A percentile compares a stretch with the other conserved stretches of the same genome.
phyloP scores from a whole-genome alignment of 2,113 vertebrate genomes.

The Chionomys nivalis region DNA sequence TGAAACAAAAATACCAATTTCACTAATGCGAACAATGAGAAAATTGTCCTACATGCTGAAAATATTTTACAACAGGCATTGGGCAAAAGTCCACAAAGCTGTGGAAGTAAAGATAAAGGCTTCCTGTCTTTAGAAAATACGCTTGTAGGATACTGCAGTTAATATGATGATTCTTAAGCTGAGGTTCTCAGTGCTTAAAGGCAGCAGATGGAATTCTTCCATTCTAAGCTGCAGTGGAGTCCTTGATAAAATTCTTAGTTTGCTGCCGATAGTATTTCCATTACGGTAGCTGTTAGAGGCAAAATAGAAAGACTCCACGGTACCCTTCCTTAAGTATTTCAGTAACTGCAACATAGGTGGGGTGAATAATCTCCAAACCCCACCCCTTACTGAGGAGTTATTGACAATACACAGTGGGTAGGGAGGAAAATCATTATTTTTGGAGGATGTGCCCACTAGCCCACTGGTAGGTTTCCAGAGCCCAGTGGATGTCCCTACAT shows the following conservation, averaged over 20 bases:
- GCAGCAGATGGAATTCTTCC: neutral
- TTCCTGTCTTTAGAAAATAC: slow-evolving; percentile 28
- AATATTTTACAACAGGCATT: slow-evolving; percentile 20
- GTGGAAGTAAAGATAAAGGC: neutral
- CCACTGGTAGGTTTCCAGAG: neutral
- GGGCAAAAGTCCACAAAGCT: neutral
- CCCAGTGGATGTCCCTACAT: neutral
- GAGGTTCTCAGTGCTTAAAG: neutral
- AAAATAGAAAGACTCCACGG: slow-evolving; percentile 38
- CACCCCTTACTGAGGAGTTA: too few species aligned
- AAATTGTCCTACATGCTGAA: slow-evolving; percentile 5
- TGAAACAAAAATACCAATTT: slow-evolving; percentile 52
- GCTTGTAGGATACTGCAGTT: neutral
- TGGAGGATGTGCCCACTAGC: neutral
- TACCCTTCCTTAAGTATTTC: slow-evolving; percentile 44
- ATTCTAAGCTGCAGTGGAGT: neutral
- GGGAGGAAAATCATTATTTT: neutral
- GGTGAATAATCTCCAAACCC: neutral
- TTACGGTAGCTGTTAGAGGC: slow-evolving; percentile 5
- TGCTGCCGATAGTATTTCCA: neutral
- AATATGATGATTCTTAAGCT: neutral
- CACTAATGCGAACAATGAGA: neutral
- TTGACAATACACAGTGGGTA: neutral
- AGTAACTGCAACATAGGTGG: slow-evolving; percentile 6
- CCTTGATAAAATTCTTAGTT: slow-evolving; percentile 10